Base-by-base conservation (phyloP, 2,888 invertebrate genomes). In the Carpatolechia fugitivella region DNA sequence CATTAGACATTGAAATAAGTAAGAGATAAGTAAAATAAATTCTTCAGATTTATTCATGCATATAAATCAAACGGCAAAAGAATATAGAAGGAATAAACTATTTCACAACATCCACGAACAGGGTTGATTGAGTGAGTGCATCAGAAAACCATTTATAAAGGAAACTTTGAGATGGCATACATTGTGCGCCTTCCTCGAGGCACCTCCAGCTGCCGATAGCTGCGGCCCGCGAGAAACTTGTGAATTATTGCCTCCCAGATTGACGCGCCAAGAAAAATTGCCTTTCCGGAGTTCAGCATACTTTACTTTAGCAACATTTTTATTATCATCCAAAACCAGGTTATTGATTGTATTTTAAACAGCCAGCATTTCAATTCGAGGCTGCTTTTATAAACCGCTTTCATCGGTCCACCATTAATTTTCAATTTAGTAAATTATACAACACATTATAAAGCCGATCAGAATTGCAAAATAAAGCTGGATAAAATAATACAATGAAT, bases 221-320 rank as follows among this genome's bases (percentile, higher is more conserved):
- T 61, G 59, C 60, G 54, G 59, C 56, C 62, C 60, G 58, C 58
- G 63, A 56, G 38, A 52, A 58, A 58, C 58, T 56, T 56, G 54
- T 80, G 79, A 83, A 76, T 77, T 79, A 82, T 85, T 80, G 77
- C 76, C 70, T 67, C 75, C 74, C 80, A 82, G 80, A 78, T 78
- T 83, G 82, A 83, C 73, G 78, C 65, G 60, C 58, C 68, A 73
- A 79, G 82, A 85, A 84, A 85, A 83, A 83, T 84, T 79, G 76
- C 78, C 72, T 65, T 65, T 56, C 60, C 64, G 69, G 70, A 80
- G 66, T 79, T 80, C 71, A 67, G 55, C 58, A 46, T 46, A 58
- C 55, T 62, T 62, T 62, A 11, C 38, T 5, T 16, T 13, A 54
- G 56, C 60, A 62, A 65, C 60, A 63, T 66, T 69, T 69, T 66